These are phyloP conservation scores for Lucilia cuprina DNA, from an alignment of 1,140 invertebrate genomes.

Conservation along the genomic window DNA sequence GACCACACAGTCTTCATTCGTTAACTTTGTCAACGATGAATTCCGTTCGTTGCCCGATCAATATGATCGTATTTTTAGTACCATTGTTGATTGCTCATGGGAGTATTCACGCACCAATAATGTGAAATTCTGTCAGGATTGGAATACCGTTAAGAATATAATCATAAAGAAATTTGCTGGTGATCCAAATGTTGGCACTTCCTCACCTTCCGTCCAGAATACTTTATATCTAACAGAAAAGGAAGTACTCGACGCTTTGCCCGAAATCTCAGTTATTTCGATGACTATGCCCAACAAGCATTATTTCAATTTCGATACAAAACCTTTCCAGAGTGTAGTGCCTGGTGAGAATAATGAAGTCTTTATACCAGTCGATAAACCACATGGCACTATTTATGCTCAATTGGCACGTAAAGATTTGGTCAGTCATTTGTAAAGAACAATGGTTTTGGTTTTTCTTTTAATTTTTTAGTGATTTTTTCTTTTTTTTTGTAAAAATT, in stretches of 20 bases:
- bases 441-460: neutral
- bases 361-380: slow-evolving; percentile 77
- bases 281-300: slow-evolving; percentile 83
- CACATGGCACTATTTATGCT: slow-evolving; percentile 77
- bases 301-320: slow-evolving; percentile 76
- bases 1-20: slow-evolving; percentile 80
- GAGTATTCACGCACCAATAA: slow-evolving; percentile 69
- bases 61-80: slow-evolving; percentile 77
- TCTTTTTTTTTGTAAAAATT: neutral
- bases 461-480: neutral
- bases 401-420: slow-evolving; percentile 68
- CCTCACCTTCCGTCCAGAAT: slow-evolving; percentile 79
- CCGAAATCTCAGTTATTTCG: slow-evolving; percentile 72
- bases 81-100: slow-evolving; percentile 75
- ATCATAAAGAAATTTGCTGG: slow-evolving; percentile 79
- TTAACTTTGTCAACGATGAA: slow-evolving; percentile 78
- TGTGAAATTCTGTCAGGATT: slow-evolving; percentile 73
- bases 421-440: slow-evolving; percentile 58
- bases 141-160: slow-evolving; percentile 72
- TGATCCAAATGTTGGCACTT: slow-evolving; percentile 70
- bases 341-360: slow-evolving; percentile 72
- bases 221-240: slow-evolving; percentile 76
- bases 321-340: slow-evolving; percentile 71
- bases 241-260: slow-evolving; percentile 70
- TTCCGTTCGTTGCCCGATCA: slow-evolving; percentile 75